A percentile compares a stretch with the other conserved stretches of the same genome.
Conservation (phyloP, 2,113 vertebrate species). For the Anser cygnoides region DNA sequence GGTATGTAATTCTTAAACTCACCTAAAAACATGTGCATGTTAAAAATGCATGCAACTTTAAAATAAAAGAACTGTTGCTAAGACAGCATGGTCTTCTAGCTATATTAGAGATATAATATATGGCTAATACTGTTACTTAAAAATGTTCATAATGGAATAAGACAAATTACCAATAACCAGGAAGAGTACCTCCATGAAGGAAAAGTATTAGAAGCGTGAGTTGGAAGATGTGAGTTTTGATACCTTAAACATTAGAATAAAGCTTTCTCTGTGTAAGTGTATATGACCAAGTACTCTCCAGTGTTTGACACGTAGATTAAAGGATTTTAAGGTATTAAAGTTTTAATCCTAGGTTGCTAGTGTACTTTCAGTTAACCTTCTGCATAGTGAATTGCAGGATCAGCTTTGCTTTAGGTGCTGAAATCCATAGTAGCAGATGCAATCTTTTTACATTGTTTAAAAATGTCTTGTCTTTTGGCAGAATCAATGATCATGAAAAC, state of each 20-base stretch:
- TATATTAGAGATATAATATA: background rate
- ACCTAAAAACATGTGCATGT: background rate
- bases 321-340: background rate
- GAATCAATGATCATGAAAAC: conserved; percentile 91
- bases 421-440: background rate
- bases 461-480: conserved; percentile 62
- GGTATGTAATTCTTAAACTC: background rate
- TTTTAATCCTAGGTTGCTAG: background rate
- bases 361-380: background rate
- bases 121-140: background rate
- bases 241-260: background rate
- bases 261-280: background rate
- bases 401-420: background rate
- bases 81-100: background rate
- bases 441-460: background rate
- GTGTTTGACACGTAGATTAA: background rate
- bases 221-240: background rate
- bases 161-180: background rate
- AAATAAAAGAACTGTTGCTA: background rate
- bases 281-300: background rate
- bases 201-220: background rate
- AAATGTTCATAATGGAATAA: background rate
- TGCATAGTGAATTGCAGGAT: background rate
- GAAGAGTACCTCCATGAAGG: background rate
- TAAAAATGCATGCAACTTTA: background rate